Conservation (phyloP, 2,888 invertebrate species). For the Pollenia labialis region DNA sequence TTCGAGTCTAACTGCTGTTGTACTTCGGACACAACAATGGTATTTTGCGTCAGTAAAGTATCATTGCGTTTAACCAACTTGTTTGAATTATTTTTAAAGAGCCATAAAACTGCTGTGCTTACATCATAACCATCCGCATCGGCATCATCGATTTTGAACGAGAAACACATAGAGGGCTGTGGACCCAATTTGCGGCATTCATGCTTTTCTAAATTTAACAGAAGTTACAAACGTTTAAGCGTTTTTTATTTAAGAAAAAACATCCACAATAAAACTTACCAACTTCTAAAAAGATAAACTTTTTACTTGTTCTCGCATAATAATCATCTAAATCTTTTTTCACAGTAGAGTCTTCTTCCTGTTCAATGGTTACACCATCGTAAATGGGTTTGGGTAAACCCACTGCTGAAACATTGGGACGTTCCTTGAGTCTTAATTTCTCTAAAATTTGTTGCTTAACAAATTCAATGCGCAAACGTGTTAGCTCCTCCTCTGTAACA, state of each 20-base stretch:
- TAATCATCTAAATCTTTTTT: slow-evolving; percentile 88
- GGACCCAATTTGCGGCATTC: slow-evolving; percentile 83
- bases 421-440: slow-evolving; percentile 90
- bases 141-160: slow-evolving; percentile 90
- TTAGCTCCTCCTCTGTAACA: slow-evolving; percentile 86
- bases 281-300: slow-evolving; percentile 92
- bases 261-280: slow-evolving; percentile 85
- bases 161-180: slow-evolving; percentile 89
- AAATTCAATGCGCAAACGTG: slow-evolving; percentile 90
- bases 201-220: slow-evolving; percentile 84
- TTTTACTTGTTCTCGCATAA: slow-evolving; percentile 93
- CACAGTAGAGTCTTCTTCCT: slow-evolving; percentile 79
- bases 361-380: slow-evolving; percentile 88
- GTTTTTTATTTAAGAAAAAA: background rate
- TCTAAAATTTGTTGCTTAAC: slow-evolving; percentile 93
- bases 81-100: slow-evolving; percentile 86
- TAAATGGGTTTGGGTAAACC: slow-evolving; percentile 91
- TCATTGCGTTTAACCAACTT: slow-evolving; percentile 70
- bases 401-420: slow-evolving; percentile 86
- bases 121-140: slow-evolving; percentile 91
- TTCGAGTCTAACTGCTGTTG: slow-evolving; percentile 89
- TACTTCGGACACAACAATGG: slow-evolving; percentile 91
- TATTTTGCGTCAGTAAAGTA: slow-evolving; percentile 84
- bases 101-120: slow-evolving; percentile 92
- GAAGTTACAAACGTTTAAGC: slow-evolving; percentile 3